These are phyloP conservation scores for Anthoptus insignis DNA, from an alignment of 2,888 invertebrate genomes.

Conservation along the genomic window DNA sequence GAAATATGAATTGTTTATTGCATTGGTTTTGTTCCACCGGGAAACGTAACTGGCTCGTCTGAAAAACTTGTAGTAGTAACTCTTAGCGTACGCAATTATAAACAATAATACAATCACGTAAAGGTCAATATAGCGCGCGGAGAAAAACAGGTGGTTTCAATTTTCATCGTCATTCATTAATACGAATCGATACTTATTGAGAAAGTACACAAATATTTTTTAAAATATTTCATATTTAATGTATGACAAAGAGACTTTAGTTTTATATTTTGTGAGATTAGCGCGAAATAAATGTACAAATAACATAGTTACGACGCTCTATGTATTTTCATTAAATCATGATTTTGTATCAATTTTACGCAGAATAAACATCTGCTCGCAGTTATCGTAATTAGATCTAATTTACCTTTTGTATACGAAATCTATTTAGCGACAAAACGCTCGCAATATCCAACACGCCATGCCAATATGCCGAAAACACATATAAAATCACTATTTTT, in stretches of 20 bases:
- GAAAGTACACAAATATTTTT: conserved; percentile 3
- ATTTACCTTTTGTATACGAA: conserved; percentile 37
- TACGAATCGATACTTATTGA: conserved; percentile 30
- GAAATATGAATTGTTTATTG: conserved; percentile 6
- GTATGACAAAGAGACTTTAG: no score
- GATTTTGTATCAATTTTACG: not conserved
- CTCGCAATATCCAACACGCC: conserved; percentile 57
- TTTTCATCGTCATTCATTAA: conserved; percentile 37
- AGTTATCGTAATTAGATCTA: conserved; percentile 16
- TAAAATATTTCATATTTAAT: not conserved
- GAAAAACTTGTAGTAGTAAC: conserved; percentile 9
- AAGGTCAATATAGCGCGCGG: conserved; percentile 30
- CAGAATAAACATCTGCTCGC: conserved; percentile 8
- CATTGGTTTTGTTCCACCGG: not conserved
- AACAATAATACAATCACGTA: conserved; percentile 30
- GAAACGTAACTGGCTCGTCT: conserved; percentile 8
- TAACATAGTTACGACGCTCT: no score
- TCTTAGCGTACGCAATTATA: conserved; percentile 18
- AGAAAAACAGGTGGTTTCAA: conserved; percentile 30
- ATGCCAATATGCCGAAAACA: conserved; percentile 74
- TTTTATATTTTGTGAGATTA: no score
- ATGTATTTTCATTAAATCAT: not conserved
- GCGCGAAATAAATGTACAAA: no score
- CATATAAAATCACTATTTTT: conserved; percentile 77
- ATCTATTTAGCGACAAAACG: conserved; percentile 41